Conservation (phyloP, 2,113 vertebrate genomes). For the Phalacrocorax aristotelis region DNA sequence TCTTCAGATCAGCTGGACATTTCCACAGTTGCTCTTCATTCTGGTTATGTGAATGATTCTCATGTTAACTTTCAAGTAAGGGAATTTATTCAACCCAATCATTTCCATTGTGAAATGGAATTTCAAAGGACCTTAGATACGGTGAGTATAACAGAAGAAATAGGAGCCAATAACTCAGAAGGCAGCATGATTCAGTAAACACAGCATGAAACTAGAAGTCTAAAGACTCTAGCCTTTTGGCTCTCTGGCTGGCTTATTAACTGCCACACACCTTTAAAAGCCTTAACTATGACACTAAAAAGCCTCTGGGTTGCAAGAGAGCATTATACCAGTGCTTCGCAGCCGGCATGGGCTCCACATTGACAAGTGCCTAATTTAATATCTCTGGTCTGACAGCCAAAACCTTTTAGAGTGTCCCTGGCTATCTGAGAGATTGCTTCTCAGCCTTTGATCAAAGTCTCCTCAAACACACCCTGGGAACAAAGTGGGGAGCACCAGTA, state of each 20-base stretch:
- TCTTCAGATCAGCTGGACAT: background rate
- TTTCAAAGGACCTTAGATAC: background rate
- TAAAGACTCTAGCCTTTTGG: background rate
- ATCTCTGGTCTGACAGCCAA: conserved; percentile 13
- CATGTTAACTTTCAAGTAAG: conserved; percentile 4
- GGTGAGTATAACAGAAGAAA: background rate
- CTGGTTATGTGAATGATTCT: background rate
- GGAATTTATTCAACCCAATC: background rate
- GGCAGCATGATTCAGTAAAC: background rate
- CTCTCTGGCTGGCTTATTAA: background rate
- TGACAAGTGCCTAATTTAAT: conserved; percentile 45
- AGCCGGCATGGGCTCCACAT: background rate
- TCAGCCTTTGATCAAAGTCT: conserved; percentile 34
- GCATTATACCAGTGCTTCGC: background rate
- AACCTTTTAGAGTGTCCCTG: background rate
- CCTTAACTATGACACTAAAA: background rate
- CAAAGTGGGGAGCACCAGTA: background rate
- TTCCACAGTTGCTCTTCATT: background rate
- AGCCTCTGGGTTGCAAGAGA: background rate
- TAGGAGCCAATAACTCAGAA: background rate
- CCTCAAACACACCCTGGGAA: background rate
- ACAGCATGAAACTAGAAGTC: conserved; percentile 1
- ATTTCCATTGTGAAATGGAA: background rate
- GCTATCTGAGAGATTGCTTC: conserved; percentile 11
- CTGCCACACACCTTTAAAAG: conserved; percentile 32